Evolutionary conservation across 2,888 invertebrate genomes (phyloP).

Genomic region (Merodon equestris): DNA sequence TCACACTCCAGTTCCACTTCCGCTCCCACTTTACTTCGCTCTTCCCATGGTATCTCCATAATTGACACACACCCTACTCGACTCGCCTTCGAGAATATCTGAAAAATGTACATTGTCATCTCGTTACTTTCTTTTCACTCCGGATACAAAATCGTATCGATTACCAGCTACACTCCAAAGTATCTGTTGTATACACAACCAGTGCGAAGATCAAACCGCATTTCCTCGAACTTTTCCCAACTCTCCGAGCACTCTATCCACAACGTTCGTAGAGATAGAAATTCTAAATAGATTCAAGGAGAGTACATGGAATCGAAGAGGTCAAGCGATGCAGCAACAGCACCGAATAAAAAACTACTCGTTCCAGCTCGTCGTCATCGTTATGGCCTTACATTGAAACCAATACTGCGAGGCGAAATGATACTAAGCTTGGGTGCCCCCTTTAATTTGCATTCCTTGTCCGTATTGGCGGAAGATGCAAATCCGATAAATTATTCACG

Average conservation of each 20-base stretch:
- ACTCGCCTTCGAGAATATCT: no score
- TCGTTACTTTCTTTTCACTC: not conserved
- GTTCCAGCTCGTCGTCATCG: no score
- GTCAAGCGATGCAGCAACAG: constrained; percentile 42
- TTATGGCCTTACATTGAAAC: constrained; percentile 17
- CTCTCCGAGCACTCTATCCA: not conserved
- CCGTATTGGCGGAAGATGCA: constrained; percentile 34
- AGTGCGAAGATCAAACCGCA: constrained; percentile 12
- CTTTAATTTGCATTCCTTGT: constrained; percentile 6
- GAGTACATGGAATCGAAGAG: no score
- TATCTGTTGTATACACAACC: no score
- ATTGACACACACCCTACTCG: no score
- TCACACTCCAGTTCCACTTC: no score
- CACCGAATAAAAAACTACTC: not conserved
- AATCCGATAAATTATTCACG: constrained; percentile 65
- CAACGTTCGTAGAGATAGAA: not conserved
- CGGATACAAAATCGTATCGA: constrained; percentile 38
- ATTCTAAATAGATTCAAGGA: no score
- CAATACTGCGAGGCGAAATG: constrained; percentile 49
- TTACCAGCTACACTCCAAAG: constrained; percentile 15
- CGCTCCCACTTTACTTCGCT: no score
- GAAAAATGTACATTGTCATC: no score
- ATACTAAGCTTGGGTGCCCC: constrained; percentile 34
- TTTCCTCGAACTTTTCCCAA: constrained; percentile 4
- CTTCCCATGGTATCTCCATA: no score